phyloP scores from a whole-genome alignment of 2,888 invertebrate genomes.

The Diploptera punctata region DNA sequence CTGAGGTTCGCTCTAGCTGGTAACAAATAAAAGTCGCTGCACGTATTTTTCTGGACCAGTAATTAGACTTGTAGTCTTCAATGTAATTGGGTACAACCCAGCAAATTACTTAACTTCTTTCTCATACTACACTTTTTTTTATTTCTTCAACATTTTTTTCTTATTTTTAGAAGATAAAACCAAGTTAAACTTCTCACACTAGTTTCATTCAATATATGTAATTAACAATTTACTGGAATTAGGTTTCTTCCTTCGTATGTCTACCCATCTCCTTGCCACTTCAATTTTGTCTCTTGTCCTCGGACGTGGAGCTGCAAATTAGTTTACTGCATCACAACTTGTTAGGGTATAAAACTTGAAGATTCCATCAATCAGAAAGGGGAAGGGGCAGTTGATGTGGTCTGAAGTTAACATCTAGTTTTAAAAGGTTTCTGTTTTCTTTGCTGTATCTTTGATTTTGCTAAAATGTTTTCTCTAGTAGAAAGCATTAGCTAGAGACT shows the following conservation, averaged over 20 bases:
- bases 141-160: neutral
- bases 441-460: slow-evolving; percentile 4
- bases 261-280: neutral
- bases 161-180: too few relatives aligned
- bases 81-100: slow-evolving; percentile 21
- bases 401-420: neutral
- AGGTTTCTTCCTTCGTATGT: neutral
- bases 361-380: neutral
- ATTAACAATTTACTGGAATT: slow-evolving; percentile 5
- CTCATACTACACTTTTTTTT: neutral
- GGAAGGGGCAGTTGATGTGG: neutral
- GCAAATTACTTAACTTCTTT: slow-evolving; percentile 19
- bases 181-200: neutral
- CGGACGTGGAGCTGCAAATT: neutral
- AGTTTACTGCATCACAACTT: neutral
- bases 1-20: neutral
- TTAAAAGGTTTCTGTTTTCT: neutral
- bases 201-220: slow-evolving; percentile 4
- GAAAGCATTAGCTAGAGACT: too few relatives aligned
- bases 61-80: slow-evolving; percentile 22
- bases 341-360: neutral
- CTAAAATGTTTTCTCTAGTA: neutral
- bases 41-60: slow-evolving; percentile 21
- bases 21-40: slow-evolving; percentile 21
- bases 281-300: neutral